Base-by-base conservation (phyloP, 2,888 invertebrate species). In the Drosophila lutescens region DNA sequence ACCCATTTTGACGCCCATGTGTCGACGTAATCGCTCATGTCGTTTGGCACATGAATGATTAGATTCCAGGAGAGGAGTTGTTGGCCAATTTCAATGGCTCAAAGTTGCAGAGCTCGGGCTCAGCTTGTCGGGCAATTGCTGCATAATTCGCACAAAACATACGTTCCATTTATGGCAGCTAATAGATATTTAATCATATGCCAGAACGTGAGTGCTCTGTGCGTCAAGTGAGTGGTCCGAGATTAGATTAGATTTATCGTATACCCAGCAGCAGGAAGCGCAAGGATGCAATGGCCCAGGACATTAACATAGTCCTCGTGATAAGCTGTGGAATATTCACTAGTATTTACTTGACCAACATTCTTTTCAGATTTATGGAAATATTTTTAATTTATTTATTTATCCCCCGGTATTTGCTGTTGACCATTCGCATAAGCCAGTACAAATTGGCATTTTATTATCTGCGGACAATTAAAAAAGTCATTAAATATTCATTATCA, bases 21-120 rank as follows among this genome's bases (percentile, higher is more conserved):
- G 77, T 55, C 80, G 69, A 77, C 78, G 74, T 80, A 87, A 84
- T 84, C 86, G 82, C 88, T 84, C 83, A 85, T 85, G 80, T 85
- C 73, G 75, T 85, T 77, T 80, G 84, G 79, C 79, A 86, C 75
- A 49, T 82, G 75, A 83, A 79, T 87, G 83, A 84, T 84, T 82
- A 82, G 83, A 78, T 82, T 34, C 23, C 55, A 40, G 65, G 17
- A 53, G 65, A 40, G 36, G 30, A 40, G 56, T 43, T 51, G 56
- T 40, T 51, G 47, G 38, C 51, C 23, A 49, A 40, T 38, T 30
- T 10, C 38, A n/a, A 40, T 67, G 55, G 53, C 43, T 41, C 26
- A 40, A 34, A 17, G 46, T 23, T n/a, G 9, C 26, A 8, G 36
- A 13, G 50, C 20, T 5, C 46, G 7, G 62, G 40, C 46, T 41